Base-by-base conservation (phyloP, 2,797 vertebrate genomes). In the Phrynocephalus forsythii region DNA sequence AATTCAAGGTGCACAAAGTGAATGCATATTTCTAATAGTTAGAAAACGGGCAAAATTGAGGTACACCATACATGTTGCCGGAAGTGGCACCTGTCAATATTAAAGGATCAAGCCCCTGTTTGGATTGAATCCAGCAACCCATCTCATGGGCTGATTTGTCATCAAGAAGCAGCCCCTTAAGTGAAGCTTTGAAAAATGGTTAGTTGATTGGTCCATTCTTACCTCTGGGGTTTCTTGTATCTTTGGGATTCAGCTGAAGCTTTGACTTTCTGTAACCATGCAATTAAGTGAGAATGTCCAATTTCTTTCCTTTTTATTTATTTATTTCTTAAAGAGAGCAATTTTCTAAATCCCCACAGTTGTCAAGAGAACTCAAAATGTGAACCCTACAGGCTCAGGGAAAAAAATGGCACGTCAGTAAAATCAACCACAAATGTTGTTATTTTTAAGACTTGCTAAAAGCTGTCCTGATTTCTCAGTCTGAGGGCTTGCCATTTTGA, bases 251-350 rank as follows among this genome's bases (percentile, higher is more conserved):
- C 52, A 52, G 86, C 86, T 76, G 86, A 76, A 82, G 28, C 20
- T 82, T 78, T 66, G 63, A 52, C n/a, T 84, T 63, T 66, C 82
- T 80, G 66, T 52, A 87, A 83, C 81, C 66, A 83, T 87, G 75
- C 75, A 75, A 88, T 84, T 85, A 80, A 81, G 24, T 80, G 26
- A 80, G 63, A 80, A 84, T 75, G 84, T 81, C 56, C 83, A 50
- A 80, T 85, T 84, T 88, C 56, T 67, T 1, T 28, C n/a, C 60
- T 28, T n/a, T 75, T 68, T 33, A 66, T 86, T 67, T 26, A 83
- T 85, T 77, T 76, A 48, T 79, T 78, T 75, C 30, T 44, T 24
- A 28, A 80, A 84, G n/a, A 75, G 30, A 75, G 77, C 56, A 85
- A 75, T 83, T 83, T 87, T 82, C 86, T 82, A 82, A 84, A 84